phyloP scores from a whole-genome alignment of 37 sponge, comb jelly and placozoan species.

The Lycopodina hypogea region DNA sequence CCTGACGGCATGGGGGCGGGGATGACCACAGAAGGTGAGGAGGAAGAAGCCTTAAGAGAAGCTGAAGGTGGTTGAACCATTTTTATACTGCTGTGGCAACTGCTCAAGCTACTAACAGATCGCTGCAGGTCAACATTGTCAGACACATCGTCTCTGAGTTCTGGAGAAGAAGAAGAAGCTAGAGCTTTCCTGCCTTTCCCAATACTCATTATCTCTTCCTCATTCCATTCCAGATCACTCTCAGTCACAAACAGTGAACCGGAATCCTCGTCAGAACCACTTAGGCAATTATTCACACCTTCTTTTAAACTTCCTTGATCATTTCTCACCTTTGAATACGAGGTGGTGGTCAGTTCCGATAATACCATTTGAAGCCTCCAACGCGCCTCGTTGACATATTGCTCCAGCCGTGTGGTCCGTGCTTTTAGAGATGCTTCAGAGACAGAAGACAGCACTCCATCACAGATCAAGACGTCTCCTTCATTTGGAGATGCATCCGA shows the following conservation, averaged over 20 bases:
- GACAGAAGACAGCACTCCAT: constrained; percentile 55
- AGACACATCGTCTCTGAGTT: not conserved
- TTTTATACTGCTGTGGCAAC: too few species aligned
- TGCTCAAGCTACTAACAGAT: too few species aligned
- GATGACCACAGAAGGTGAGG: too few species aligned
- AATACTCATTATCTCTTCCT: not conserved
- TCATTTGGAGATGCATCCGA: not conserved
- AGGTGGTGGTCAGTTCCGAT: constrained; percentile 30
- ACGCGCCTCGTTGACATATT: constrained; percentile 84
- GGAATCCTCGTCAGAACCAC: not conserved
- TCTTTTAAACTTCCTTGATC: not conserved
- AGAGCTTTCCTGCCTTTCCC: not conserved
- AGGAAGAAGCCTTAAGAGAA: too few species aligned
- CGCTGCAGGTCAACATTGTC: not conserved
- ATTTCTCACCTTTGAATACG: not conserved
- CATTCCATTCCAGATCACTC: not conserved
- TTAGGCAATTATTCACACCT: not conserved
- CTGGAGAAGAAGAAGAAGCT: not conserved
- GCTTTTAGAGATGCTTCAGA: constrained; percentile 45
- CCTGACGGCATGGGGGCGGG: too few species aligned
- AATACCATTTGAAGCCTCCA: constrained; percentile 88
- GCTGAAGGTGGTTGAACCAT: too few species aligned
- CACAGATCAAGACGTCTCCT: not conserved
- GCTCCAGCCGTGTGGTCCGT: constrained; percentile 64
- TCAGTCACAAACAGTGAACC: not conserved